Evolutionary conservation across 2,113 vertebrate genomes (phyloP).

Genomic region (Apus apus): DNA sequence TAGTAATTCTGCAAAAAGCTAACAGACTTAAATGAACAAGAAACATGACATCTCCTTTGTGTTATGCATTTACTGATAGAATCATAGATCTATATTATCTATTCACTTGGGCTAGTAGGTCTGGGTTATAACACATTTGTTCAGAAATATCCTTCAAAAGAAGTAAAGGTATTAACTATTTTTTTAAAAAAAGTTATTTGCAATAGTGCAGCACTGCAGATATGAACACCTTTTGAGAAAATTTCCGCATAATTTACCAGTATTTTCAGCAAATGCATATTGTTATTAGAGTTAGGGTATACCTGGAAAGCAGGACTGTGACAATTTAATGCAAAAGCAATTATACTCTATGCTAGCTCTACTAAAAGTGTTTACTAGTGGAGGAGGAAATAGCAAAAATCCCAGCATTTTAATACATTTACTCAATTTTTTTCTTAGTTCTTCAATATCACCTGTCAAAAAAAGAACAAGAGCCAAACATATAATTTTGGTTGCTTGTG

Average conservation of each 20-base stretch:
- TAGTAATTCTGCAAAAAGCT: neutral
- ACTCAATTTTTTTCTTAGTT: neutral
- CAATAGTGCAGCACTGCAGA: neutral
- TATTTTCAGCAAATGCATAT: conserved; percentile 32
- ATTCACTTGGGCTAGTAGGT: neutral
- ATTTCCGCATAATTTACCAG: neutral
- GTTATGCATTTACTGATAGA: neutral
- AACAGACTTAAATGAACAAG: neutral
- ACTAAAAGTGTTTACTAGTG: neutral
- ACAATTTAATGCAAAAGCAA: conserved; percentile 55
- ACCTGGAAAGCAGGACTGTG: neutral
- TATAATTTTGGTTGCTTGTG: neutral
- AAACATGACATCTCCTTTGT: neutral
- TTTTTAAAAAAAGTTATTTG: neutral
- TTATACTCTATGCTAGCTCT: neutral
- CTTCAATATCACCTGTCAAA: neutral
- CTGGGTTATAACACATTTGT: neutral
- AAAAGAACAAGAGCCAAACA: neutral
- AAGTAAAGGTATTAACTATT: neutral
- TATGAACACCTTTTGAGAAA: neutral
- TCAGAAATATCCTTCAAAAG: neutral
- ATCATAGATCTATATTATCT: neutral
- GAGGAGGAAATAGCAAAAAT: neutral
- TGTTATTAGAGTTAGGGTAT: neutral
- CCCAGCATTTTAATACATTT: neutral